Percentiles rank a stretch among this genome's conserved stretches.
These are phyloP conservation scores for Idaea aversata DNA, from an alignment of 2,888 invertebrate genomes.

Conservation along the genomic window DNA sequence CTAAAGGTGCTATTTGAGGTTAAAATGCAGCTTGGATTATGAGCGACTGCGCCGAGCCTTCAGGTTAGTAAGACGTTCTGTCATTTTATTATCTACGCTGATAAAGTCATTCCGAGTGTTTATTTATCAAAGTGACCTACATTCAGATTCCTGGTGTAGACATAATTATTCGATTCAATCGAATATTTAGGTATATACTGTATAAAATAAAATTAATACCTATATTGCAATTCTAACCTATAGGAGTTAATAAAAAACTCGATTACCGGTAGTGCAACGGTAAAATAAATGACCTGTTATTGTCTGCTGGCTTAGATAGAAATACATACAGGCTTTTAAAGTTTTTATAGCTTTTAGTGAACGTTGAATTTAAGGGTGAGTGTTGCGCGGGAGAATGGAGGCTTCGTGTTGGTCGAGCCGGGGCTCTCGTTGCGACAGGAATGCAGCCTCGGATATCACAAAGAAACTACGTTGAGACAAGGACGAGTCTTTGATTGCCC, in stretches of 20 bases:
- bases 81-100: slow-evolving; percentile 56
- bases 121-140: slow-evolving; percentile 63
- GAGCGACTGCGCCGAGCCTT: slow-evolving; percentile 74
- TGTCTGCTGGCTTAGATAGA: slow-evolving; percentile 1
- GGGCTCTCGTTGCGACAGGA: slow-evolving; percentile 45
- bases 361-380: background rate
- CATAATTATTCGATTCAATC: background rate
- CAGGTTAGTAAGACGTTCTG: slow-evolving; percentile 70
- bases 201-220: background rate
- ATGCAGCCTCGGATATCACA: slow-evolving; percentile 72
- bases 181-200: slow-evolving; percentile 8
- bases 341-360: background rate
- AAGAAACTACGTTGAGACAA: slow-evolving; percentile 65
- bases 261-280: slow-evolving; percentile 3
- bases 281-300: slow-evolving; percentile 2
- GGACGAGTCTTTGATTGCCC: slow-evolving; percentile 63
- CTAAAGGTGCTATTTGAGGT: slow-evolving; percentile 76
- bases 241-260: background rate
- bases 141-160: slow-evolving; percentile 36
- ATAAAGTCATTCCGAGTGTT: slow-evolving; percentile 49
- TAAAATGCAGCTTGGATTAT: slow-evolving; percentile 79
- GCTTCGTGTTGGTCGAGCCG: background rate
- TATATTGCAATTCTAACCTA: background rate
- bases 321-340: background rate
- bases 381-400: slow-evolving; percentile 5